Conservation (phyloP, 2,888 invertebrate genomes). For the Anaspis maculata region DNA sequence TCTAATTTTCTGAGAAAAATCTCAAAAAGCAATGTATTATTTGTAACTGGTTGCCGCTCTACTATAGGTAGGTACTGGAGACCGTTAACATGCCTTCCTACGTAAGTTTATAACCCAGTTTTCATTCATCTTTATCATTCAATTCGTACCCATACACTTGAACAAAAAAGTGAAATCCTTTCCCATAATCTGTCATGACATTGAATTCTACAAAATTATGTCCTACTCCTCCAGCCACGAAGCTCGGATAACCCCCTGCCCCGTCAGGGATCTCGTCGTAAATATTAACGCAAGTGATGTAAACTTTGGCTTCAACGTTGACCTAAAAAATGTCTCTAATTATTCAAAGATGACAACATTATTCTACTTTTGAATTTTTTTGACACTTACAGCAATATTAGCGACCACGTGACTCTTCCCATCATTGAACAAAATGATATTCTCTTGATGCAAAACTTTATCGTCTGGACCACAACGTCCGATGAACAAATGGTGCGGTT, state of each 20-base stretch:
- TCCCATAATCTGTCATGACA: conserved; percentile 39
- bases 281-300: conserved; percentile 41
- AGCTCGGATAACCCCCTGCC: conserved; percentile 31
- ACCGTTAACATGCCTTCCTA: too few species aligned
- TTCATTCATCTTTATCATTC: too few species aligned
- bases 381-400: conserved; percentile 30
- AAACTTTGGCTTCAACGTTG: conserved; percentile 36
- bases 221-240: conserved; percentile 39
- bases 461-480: conserved; percentile 34
- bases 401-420: conserved; percentile 38
- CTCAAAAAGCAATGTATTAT: too few species aligned
- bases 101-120: too few species aligned
- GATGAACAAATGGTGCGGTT: conserved; percentile 35
- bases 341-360: neutral
- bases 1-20: too few species aligned
- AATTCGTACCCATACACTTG: conserved; percentile 38
- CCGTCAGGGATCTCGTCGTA: conserved; percentile 34
- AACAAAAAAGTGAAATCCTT: conserved; percentile 43
- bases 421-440: conserved; percentile 39
- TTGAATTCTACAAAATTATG: conserved; percentile 39
- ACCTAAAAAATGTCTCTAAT: conserved; percentile 23
- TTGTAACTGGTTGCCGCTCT: too few species aligned
- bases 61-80: too few species aligned
- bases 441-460: conserved; percentile 36
- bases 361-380: neutral